Evolutionary conservation across 2,113 vertebrate species (phyloP), one percentile per base, ranked within the genome.

Genomic region (Alethe diademata): DNA sequence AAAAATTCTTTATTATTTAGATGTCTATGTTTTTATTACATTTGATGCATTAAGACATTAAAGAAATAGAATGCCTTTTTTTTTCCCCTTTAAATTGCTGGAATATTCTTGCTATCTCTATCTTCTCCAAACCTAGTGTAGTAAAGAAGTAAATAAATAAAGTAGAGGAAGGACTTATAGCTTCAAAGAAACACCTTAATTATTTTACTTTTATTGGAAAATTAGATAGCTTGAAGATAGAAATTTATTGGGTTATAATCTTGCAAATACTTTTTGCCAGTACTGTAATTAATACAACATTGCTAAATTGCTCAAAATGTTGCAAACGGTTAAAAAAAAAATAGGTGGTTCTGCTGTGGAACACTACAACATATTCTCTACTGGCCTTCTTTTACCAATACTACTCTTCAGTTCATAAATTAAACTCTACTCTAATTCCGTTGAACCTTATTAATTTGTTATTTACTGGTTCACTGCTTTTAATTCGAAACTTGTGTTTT

Each of bases 401-500:
- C 51, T 82, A 64, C 23, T 85, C 29, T 79, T 76, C 22, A 57
- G 16, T 60, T 78, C 2, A 4, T 57, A 88, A 72, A 61, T 72
- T 84, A 17, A 26, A 47, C 20, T 76, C 3, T 67, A 42, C 16
- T 75, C 4, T 71, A 71, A 87, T 26, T 71, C 50, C 91, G 35
- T 80, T 86, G 88, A 92, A 91, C 19, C 6, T 71, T 54, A 83
- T 80, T 86, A 80, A 54, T 91, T 93, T 93, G 22, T 56, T 94
- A 50, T 88, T 95, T 83, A 17, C 23, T 64, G 70, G 73, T 91
- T 94, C 80, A 66, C 47, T 81, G 83, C 42, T 87, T 89, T 88
- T 87, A 86, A 84, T 64, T 88, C 73, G 88, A 48, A 58, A 78
- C 7, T 95, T 89, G 12, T 38, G 28, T 83, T 92, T 87, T 83